Conservation (phyloP, 1,140 invertebrate species). For the Bombus confusus region DNA sequence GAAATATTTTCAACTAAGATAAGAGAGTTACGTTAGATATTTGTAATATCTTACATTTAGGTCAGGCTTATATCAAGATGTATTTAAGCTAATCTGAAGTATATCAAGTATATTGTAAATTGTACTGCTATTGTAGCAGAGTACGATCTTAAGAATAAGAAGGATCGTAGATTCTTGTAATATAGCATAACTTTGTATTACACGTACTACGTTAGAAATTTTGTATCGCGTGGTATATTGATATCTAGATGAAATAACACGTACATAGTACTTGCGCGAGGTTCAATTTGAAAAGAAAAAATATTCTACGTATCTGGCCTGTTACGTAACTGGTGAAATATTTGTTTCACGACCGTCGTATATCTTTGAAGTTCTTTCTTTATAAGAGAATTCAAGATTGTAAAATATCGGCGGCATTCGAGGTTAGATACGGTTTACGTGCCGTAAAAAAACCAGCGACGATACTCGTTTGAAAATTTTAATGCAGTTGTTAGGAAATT, state of each 20-base stretch:
- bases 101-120: too few species aligned
- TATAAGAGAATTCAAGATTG: not conserved
- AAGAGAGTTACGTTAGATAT: rapidly evolving
- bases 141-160: too few species aligned
- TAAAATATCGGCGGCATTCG: not conserved
- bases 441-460: not conserved
- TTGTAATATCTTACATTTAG: not conserved
- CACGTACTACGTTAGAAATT: too few species aligned
- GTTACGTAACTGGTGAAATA: not conserved
- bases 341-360: not conserved
- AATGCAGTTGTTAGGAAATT: slow-evolving; percentile 13
- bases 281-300: not conserved
- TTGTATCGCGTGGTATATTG: too few species aligned
- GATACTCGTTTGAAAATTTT: not conserved
- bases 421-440: not conserved
- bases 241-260: not conserved
- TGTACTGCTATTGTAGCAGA: too few species aligned
- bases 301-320: not conserved
- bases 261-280: too few species aligned
- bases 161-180: not conserved
- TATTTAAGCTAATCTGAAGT: too few species aligned
- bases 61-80: not conserved
- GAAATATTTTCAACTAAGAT: too few species aligned
- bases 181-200: too few species aligned
- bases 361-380: not conserved